phyloP scores from a whole-genome alignment of 1,140 invertebrate genomes.

The Papilio polytes region DNA sequence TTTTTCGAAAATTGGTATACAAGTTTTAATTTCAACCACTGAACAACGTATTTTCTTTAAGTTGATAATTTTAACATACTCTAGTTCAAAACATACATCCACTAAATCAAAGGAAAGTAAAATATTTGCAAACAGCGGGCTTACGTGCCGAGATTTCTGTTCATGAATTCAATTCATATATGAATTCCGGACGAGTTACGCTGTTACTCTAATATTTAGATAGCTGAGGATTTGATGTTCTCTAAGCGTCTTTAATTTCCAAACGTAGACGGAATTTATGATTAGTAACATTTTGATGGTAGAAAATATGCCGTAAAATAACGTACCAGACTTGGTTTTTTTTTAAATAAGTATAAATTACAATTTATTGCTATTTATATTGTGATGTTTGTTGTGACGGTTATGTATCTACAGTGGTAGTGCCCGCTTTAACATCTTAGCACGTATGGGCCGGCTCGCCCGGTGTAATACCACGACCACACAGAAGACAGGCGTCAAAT shows the following conservation, averaged over 20 bases:
- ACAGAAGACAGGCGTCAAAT: too few relatives aligned
- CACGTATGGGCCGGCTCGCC: too few relatives aligned
- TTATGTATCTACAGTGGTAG: too few relatives aligned
- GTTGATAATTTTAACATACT: background rate
- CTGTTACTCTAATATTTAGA: slow-evolving; percentile 18
- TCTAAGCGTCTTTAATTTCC: slow-evolving; percentile 22
- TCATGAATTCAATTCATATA: slow-evolving; percentile 34
- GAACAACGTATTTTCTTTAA: too few relatives aligned
- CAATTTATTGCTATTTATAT: background rate
- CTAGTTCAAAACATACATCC: background rate
- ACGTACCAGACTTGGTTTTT: background rate
- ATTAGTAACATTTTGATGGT: background rate
- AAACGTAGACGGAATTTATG: background rate
- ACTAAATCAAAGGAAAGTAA: background rate
- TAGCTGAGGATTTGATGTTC: slow-evolving; percentile 8
- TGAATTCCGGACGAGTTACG: slow-evolving; percentile 29
- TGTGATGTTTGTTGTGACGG: background rate
- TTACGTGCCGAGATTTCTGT: slow-evolving; percentile 31
- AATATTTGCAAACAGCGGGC: slow-evolving; percentile 32
- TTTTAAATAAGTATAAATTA: background rate
- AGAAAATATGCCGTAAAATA: background rate
- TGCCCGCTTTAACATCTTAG: too few relatives aligned
- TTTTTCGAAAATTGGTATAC: too few relatives aligned
- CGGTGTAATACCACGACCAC: too few relatives aligned
- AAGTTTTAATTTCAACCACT: too few relatives aligned